Evolutionary conservation across 2,888 invertebrate species (phyloP).

Genomic region (Sinelater perroti): DNA sequence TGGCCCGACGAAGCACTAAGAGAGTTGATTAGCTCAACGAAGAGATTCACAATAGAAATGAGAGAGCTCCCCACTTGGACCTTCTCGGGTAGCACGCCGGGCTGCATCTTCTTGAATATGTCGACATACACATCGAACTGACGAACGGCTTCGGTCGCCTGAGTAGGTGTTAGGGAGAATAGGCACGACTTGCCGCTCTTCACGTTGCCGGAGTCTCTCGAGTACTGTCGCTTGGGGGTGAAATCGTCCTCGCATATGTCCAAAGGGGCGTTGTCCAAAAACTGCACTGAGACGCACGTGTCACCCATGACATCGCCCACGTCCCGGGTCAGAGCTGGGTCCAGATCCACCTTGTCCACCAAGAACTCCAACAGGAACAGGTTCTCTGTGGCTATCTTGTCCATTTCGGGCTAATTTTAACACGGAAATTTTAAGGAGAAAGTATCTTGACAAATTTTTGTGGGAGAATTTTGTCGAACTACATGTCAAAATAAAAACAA

Average conservation of each 20-base stretch:
- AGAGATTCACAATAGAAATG: slow-evolving; percentile 69
- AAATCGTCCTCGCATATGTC: slow-evolving; percentile 71
- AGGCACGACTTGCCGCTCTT: slow-evolving; percentile 74
- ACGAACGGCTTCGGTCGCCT: slow-evolving; percentile 64
- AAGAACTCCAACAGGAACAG: slow-evolving; percentile 72
- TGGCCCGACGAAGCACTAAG: slow-evolving; percentile 58
- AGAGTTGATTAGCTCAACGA: slow-evolving; percentile 66
- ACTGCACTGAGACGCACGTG: slow-evolving; percentile 70
- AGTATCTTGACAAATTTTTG: slow-evolving; percentile 24
- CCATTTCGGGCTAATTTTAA: slow-evolving; percentile 48
- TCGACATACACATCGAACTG: slow-evolving; percentile 67
- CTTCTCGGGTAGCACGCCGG: slow-evolving; percentile 70
- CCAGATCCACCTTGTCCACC: slow-evolving; percentile 62
- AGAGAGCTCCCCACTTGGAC: slow-evolving; percentile 67
- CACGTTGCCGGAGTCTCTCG: slow-evolving; percentile 59
- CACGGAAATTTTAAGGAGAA: slow-evolving; percentile 28
- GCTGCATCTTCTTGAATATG: slow-evolving; percentile 69
- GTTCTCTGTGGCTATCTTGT: slow-evolving; percentile 64
- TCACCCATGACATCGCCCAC: slow-evolving; percentile 60
- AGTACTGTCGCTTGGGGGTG: slow-evolving; percentile 48
- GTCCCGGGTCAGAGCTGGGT: slow-evolving; percentile 45
- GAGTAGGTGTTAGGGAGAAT: slow-evolving; percentile 68
- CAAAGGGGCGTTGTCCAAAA: slow-evolving; percentile 66
- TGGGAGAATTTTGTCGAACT: slow-evolving; percentile 21
- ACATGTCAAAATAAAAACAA: slow-evolving; percentile 22